A percentile compares a stretch with the other conserved stretches of the same genome.
Conservation (phyloP, 2,888 invertebrate genomes). For the Nephrotoma appendiculata region DNA sequence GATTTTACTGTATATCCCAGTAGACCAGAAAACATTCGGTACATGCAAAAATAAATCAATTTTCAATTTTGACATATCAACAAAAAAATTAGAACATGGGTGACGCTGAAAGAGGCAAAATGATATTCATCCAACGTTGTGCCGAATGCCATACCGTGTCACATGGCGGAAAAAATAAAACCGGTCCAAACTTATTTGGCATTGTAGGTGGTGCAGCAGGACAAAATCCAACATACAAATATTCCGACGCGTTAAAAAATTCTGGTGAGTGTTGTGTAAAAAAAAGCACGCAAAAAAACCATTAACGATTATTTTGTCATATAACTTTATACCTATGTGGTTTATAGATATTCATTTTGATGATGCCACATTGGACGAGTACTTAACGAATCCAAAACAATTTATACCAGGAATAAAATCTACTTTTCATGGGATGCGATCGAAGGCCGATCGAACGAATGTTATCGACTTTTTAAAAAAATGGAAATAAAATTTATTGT, state of each 20-base stretch:
- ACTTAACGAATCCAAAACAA: not conserved
- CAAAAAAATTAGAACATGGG: not conserved
- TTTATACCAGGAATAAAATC: not conserved
- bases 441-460: not conserved
- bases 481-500: not conserved
- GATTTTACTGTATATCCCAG: not conserved
- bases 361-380: not conserved
- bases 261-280: not conserved
- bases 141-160: slow-evolving; percentile 91
- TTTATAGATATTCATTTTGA: not conserved
- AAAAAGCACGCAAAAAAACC: too few relatives aligned
- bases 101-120: slow-evolving; percentile 75
- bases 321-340: not conserved
- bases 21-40: not conserved
- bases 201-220: slow-evolving; percentile 20
- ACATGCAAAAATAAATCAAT: not conserved
- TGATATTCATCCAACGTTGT: slow-evolving; percentile 82
- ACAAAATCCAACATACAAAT: not conserved
- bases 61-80: too few relatives aligned
- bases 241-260: not conserved
- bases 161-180: slow-evolving; percentile 81
- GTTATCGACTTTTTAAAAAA: not conserved
- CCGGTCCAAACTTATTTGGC: slow-evolving; percentile 7
- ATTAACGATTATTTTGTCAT: not conserved
- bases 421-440: not conserved